Percentiles rank a stretch among this genome's conserved stretches.
Evolutionary conservation across 2,113 vertebrate genomes (phyloP).

Genomic region (Percina caprodes): DNA sequence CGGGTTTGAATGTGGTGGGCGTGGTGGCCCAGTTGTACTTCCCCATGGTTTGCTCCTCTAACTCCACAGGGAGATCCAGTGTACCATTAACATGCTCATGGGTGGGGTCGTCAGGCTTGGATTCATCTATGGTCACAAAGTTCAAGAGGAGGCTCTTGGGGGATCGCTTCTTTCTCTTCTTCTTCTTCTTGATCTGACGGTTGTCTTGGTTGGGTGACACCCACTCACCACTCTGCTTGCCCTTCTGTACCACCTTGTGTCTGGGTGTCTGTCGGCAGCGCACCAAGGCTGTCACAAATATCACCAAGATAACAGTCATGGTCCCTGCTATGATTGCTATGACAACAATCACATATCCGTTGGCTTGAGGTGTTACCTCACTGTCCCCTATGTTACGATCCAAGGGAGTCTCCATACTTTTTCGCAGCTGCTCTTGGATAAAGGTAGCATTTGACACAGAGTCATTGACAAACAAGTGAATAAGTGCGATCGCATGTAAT

Average conservation of each 20-base stretch:
- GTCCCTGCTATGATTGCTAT: slow-evolving; percentile 96
- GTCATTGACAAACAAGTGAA: slow-evolving; percentile 97
- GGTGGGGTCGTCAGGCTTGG: slow-evolving; percentile 90
- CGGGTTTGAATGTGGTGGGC: slow-evolving; percentile 96
- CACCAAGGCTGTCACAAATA: slow-evolving; percentile 95
- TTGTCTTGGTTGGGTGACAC: slow-evolving; percentile 98
- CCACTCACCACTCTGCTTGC: slow-evolving; percentile 98
- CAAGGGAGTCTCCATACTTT: slow-evolving; percentile 91
- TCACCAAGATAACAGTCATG: slow-evolving; percentile 95
- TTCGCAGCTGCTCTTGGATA: slow-evolving; percentile 91
- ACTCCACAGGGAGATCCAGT: slow-evolving; percentile 94
- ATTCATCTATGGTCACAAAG: slow-evolving; percentile 96
- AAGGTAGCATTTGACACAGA: slow-evolving; percentile 91
- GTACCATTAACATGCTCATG: slow-evolving; percentile 95
- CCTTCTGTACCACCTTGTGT: slow-evolving; percentile 94
- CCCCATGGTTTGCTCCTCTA: slow-evolving; percentile 97
- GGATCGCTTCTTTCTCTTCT: slow-evolving; percentile 96
- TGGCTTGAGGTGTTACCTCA: slow-evolving; percentile 88
- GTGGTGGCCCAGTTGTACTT: slow-evolving; percentile 97
- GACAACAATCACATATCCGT: slow-evolving; percentile 95
- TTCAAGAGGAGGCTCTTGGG: slow-evolving; percentile 95
- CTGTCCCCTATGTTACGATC: slow-evolving; percentile 89
- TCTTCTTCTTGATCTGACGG: slow-evolving; percentile 96
- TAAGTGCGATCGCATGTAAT: slow-evolving; percentile 90
- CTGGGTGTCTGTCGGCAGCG: slow-evolving; percentile 92